Evolutionary conservation across 2,113 vertebrate species (phyloP), one percentile per base, ranked within the genome.

Genomic region (Mormoops blainvillei): DNA sequence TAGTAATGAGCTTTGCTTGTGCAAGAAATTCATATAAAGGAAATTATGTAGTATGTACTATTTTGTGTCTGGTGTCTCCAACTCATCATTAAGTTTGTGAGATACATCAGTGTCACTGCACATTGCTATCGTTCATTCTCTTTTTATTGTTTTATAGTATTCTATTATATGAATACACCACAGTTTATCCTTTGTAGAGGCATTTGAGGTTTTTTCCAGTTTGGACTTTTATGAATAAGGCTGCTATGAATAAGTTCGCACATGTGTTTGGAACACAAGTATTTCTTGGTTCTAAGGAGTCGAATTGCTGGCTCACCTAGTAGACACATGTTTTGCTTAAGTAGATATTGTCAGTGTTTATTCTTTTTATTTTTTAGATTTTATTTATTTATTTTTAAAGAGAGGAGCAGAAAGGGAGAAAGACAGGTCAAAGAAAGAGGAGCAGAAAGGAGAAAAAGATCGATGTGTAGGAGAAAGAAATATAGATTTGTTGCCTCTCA

Each of bases 41-140:
- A 83, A 92, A 70, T 90, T 43, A 63, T 38, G 54, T 5, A 80
- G 14, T 33, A 65, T 65, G 5, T 63, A 52, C 73, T 83, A 43
- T 63, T 97, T 94, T 77, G 63, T 5, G 13, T 86, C 38, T 96
- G 36, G 24, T 48, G 78, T 87, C 85, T 73, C 83, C 77, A 20
- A 89, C 14, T 92, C 26, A 43, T 86, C 43, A 52, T 71, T 83
- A 87, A 76, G 26, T 81, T 36, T 83, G 12, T 85, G 87, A 86
- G 31, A 78, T 41, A 31, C 41, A 67, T 73, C 20, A 3, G 7
- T 54, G 20, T 89, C 74, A 73, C 16, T 36, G 33, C 13, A 52
- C 19, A 31, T 31, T 85, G 3, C 20, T 45, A 4, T 41, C 58
- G 33, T 65, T 95, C 36, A 45, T 92, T 95, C 16, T 70, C 43